These are phyloP conservation scores for Anguilla obscura DNA, from an alignment of 2,797 vertebrate species.

Conservation along the genomic window DNA sequence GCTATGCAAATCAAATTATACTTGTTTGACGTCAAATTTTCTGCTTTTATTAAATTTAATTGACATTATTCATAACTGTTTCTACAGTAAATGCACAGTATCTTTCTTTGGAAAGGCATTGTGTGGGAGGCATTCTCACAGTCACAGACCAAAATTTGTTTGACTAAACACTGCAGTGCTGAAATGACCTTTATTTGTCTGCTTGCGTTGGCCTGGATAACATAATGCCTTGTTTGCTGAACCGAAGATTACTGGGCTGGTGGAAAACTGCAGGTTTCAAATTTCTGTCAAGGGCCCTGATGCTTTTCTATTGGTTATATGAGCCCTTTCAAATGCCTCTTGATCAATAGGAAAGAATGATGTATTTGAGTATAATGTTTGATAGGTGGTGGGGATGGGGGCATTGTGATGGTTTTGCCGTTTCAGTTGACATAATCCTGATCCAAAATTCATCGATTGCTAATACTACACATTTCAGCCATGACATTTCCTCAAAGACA, in stretches of 20 bases:
- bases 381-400: slow-evolving; percentile 18
- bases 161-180: neutral
- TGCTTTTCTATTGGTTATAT: slow-evolving; percentile 25
- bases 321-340: slow-evolving; percentile 46
- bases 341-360: slow-evolving; percentile 52
- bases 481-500: slow-evolving; percentile 6
- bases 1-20: neutral
- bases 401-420: slow-evolving; percentile 43
- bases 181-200: slow-evolving; percentile 55
- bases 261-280: slow-evolving; percentile 40
- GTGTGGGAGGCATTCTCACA: neutral
- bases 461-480: slow-evolving; percentile 42
- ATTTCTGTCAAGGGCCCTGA: slow-evolving; percentile 35
- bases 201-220: slow-evolving; percentile 41
- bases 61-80: neutral
- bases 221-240: slow-evolving; percentile 50
- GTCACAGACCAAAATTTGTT: neutral
- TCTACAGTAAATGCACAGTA: neutral
- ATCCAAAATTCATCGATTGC: slow-evolving; percentile 50
- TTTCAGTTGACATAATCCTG: slow-evolving; percentile 44
- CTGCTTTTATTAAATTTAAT: neutral
- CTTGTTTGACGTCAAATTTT: neutral
- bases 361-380: slow-evolving; percentile 45
- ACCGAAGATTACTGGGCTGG: slow-evolving; percentile 29
- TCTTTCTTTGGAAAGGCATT: neutral